These are phyloP conservation scores for Ophonus ardosiacus DNA, from an alignment of 2,888 invertebrate species.

Conservation along the genomic window DNA sequence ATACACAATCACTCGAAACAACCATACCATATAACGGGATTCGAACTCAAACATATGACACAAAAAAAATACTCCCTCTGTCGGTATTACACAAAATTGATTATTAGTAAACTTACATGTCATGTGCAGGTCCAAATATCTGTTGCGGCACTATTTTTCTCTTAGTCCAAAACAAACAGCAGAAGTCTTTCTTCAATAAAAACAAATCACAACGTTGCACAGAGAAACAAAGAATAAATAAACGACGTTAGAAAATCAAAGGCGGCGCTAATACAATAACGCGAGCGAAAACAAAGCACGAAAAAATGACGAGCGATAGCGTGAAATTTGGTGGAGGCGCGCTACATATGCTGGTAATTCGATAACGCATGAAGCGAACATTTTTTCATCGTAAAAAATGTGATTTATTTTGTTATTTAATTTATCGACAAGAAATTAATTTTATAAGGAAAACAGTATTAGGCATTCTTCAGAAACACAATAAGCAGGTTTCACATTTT, in stretches of 20 bases:
- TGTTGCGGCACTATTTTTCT: neutral
- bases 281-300: neutral
- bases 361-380: neutral
- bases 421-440: neutral
- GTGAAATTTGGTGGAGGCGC: neutral
- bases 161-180: slow-evolving; percentile 15
- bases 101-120: slow-evolving; percentile 23
- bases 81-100: too few species aligned
- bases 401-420: neutral
- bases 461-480: too few species aligned
- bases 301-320: neutral
- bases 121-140: slow-evolving; percentile 12
- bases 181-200: slow-evolving; percentile 14
- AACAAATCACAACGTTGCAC: slow-evolving; percentile 33
- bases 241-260: slow-evolving; percentile 20
- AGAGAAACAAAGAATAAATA: slow-evolving; percentile 20
- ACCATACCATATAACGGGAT: too few species aligned
- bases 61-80: too few species aligned
- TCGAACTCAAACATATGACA: too few species aligned
- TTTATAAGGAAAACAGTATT: neutral
- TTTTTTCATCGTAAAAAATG: neutral
- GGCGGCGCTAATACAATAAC: neutral
- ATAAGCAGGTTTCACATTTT: too few species aligned
- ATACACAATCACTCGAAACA: too few species aligned
- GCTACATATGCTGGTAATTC: neutral